A percentile compares a stretch with the other conserved stretches of the same genome.
Evolutionary conservation across 2,113 vertebrate species (phyloP).

Genomic region (Hystrix brachyura): DNA sequence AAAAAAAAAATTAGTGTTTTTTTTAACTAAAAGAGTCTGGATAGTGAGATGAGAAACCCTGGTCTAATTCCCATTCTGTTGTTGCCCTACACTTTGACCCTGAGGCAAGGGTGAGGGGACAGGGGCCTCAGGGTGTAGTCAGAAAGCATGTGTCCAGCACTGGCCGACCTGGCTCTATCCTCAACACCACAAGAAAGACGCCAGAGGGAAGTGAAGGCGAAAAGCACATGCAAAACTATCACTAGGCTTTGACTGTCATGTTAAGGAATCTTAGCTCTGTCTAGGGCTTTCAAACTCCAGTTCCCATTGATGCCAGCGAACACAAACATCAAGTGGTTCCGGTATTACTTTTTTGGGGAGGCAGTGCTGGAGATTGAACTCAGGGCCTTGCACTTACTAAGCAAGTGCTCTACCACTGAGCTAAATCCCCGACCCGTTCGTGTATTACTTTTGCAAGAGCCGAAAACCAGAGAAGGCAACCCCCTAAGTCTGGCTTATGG

Average conservation of each 20-base stretch:
- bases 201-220: background rate
- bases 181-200: too few relatives aligned
- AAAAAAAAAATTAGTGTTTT: background rate
- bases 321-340: background rate
- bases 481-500: background rate
- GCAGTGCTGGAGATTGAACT: too few relatives aligned
- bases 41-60: background rate
- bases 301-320: background rate
- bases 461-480: background rate
- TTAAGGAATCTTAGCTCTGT: background rate
- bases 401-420: too few relatives aligned
- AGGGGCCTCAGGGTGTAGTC: background rate
- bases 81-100: conserved; percentile 23
- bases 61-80: background rate
- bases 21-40: conserved; percentile 1
- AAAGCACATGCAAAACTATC: background rate
- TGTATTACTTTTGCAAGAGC: background rate
- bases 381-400: too few relatives aligned
- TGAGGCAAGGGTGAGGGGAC: background rate
- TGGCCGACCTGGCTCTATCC: background rate
- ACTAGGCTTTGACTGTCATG: background rate
- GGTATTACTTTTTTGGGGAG: background rate
- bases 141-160: background rate
- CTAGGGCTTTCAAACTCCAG: background rate
- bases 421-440: too few relatives aligned